Evolutionary conservation across 2,797 vertebrate genomes (phyloP).

Genomic region (Microtus agrestis): DNA sequence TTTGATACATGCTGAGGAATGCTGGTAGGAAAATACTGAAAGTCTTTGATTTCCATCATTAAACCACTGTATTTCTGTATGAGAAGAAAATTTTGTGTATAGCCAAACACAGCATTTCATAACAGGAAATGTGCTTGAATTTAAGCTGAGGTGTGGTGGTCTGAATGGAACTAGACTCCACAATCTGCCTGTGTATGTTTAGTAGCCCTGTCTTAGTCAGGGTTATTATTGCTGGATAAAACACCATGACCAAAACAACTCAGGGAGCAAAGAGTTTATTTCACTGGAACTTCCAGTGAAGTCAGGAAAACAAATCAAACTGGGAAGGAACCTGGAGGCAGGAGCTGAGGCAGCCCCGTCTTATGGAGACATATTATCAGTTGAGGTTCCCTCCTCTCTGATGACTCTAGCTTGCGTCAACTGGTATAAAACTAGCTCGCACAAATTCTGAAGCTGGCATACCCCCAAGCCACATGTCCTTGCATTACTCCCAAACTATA

Average conservation of each 20-base stretch:
- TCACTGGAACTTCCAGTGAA: not conserved
- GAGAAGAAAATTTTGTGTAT: not conserved
- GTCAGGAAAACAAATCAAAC: not conserved
- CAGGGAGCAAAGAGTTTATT: not conserved
- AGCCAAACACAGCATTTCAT: not conserved
- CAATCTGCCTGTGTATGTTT: not conserved
- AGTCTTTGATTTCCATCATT: not conserved
- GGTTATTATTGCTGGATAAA: not conserved
- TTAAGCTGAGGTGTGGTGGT: not conserved
- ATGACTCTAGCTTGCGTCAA: not conserved
- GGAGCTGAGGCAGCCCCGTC: not conserved
- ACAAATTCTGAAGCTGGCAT: not conserved
- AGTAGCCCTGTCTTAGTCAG: not conserved
- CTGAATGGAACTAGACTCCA: not conserved
- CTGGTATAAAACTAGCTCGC: not conserved
- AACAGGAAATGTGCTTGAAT: not conserved
- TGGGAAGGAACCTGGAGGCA: no score
- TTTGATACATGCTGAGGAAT: not conserved
- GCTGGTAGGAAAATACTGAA: not conserved
- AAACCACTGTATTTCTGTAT: not conserved
- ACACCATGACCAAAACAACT: not conserved
- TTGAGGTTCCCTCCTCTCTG: not conserved
- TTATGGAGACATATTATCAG: not conserved
- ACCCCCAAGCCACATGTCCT: not conserved
- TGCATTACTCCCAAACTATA: not conserved